phyloP scores from a whole-genome alignment of 1,140 invertebrate species.

The Pemphigus obesinymphae region DNA sequence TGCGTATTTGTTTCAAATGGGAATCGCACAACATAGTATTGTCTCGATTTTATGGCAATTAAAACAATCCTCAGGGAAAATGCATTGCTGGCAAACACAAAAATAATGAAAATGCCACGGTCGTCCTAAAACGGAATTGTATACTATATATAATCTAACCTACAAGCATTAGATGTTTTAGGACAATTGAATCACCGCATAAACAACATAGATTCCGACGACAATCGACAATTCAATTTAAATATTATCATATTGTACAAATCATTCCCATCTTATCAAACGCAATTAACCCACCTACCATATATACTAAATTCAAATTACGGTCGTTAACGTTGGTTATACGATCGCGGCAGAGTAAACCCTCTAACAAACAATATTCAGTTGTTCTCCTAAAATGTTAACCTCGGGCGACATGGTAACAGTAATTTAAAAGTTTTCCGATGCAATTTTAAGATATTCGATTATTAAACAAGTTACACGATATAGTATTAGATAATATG shows the following conservation, averaged over 20 bases:
- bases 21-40: background rate
- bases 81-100: background rate
- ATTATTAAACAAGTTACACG: background rate
- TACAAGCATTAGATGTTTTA: background rate
- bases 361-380: background rate
- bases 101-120: background rate
- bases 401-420: background rate
- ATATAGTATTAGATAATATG: background rate
- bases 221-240: background rate
- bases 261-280: background rate
- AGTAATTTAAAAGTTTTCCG: background rate
- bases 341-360: background rate
- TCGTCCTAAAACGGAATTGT: background rate
- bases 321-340: background rate
- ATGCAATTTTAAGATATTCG: background rate
- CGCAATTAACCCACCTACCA: background rate
- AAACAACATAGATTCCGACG: background rate
- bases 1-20: background rate
- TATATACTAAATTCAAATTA: background rate
- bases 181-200: background rate
- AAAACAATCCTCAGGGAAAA: background rate
- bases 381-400: background rate
- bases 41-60: background rate
- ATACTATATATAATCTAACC: background rate
- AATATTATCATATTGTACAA: background rate